Base-by-base conservation (phyloP, 2,888 invertebrate genomes). In the Dicranocentrus wangi region DNA sequence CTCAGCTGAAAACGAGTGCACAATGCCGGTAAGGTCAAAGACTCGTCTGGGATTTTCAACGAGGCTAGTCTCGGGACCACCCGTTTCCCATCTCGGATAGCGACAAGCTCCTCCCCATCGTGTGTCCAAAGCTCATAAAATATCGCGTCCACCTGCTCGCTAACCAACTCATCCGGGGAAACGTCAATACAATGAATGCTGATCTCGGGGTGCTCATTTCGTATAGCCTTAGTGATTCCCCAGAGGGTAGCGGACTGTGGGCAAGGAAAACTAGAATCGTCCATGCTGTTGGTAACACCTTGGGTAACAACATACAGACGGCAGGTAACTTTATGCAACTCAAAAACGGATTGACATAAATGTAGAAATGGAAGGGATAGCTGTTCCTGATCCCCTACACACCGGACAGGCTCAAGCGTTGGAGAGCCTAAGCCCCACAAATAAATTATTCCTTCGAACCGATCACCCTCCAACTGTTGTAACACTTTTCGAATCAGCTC, bases 161-260 rank as follows among this genome's bases (percentile, higher is more conserved):
- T 43, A 1, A 32, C 42, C 1, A 19, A 1, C 2, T 43, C 10
- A 1, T 73, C 51, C 1, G 75, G 51, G 5, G 63, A 66, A 10
- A 82, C 28, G 17, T 83, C 83, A 25, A 83, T 60, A 25, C 65
- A 61, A 23, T 58, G 39, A n/a, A 66, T 58, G n/a, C 13, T 47
- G 1, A 68, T 23, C 0, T 72, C 73, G 0, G 60, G 42, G 10
- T 25, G 13, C 19, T 83, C 83, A 17, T 73, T 78, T 15, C 73
- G 42, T 0, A 66, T 28, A 1, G 55, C 39, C 21, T 66, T 65
- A 8, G 77, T 19, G 5, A 83, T 66, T 0, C 78, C 83, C 21
- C 61, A 60, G 1, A 71, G 5, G 10, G 79, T 73, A 1, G 66
- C 27, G 2, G 58, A 8, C 1, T 28, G 13, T 0, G 69, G 70